Evolutionary conservation across 2,113 vertebrate genomes (phyloP).

Genomic region (Numida meleagris): DNA sequence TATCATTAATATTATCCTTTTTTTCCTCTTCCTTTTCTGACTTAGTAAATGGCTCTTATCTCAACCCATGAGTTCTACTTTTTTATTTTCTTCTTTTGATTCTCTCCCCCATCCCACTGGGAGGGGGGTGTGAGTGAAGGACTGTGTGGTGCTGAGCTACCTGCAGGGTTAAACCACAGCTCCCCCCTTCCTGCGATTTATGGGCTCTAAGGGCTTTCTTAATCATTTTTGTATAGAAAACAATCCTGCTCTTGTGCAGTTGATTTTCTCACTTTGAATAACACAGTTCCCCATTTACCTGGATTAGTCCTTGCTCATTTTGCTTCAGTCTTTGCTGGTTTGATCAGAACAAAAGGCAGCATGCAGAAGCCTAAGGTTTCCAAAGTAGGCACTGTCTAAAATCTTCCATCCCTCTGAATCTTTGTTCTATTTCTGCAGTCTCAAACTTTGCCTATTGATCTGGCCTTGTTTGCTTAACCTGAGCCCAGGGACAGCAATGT

Average conservation of each 20-base stretch:
- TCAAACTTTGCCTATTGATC: slow-evolving; percentile 5
- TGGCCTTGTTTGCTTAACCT: background rate
- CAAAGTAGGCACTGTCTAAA: background rate
- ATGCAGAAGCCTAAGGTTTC: background rate
- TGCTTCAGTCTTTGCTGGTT: background rate
- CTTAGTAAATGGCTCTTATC: background rate
- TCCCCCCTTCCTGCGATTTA: background rate
- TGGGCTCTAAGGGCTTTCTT: background rate
- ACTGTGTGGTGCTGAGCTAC: background rate
- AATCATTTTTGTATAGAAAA: background rate
- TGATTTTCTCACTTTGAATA: background rate
- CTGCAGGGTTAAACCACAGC: background rate
- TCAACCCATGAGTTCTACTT: background rate
- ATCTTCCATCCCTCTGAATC: background rate
- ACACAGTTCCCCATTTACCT: background rate
- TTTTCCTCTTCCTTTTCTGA: background rate
- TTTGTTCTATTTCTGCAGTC: background rate
- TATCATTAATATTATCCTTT: background rate
- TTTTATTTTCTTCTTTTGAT: too few relatives aligned
- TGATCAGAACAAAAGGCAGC: background rate
- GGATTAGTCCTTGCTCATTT: background rate
- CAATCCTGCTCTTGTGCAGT: background rate
- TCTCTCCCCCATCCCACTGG: background rate
- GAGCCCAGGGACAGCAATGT: background rate
- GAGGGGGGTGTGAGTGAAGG: background rate